These are phyloP conservation scores for Dufourea novaeangliae DNA, from an alignment of 1,140 invertebrate genomes.

Conservation along the genomic window DNA sequence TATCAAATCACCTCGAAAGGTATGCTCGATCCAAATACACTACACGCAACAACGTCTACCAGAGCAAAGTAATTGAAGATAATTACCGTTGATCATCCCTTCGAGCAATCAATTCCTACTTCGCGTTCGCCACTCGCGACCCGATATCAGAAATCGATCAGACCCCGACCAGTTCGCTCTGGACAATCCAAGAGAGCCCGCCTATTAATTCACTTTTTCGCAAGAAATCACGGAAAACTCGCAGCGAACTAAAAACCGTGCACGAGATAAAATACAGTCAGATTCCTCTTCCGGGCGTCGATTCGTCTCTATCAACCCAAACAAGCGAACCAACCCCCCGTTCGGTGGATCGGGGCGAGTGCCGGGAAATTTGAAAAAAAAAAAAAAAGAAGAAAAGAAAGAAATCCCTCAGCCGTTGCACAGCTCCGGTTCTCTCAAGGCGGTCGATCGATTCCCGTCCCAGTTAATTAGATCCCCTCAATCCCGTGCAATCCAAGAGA, in stretches of 20 bases:
- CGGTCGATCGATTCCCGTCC: slow-evolving; percentile 28
- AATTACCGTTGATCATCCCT: no score
- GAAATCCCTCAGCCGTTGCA: slow-evolving; percentile 5
- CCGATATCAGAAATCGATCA: background rate
- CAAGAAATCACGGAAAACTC: background rate
- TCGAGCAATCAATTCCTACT: background rate
- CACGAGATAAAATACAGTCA: no score
- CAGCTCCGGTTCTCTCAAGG: background rate
- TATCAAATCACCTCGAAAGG: no score
- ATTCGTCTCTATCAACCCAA: slow-evolving; percentile 10
- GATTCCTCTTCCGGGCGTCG: background rate
- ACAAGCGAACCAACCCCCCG: slow-evolving; percentile 8
- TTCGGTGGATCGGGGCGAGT: background rate
- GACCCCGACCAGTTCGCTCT: background rate
- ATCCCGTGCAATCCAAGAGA: slow-evolving; percentile 1
- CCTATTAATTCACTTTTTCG: background rate
- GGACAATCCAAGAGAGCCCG: background rate
- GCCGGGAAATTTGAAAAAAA: background rate
- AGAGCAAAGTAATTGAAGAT: background rate
- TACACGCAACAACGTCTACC: background rate
- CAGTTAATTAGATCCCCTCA: slow-evolving; percentile 46
- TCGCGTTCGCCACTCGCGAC: background rate
- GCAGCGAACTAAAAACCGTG: background rate
- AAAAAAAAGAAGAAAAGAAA: no score
- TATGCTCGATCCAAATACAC: no score